These are phyloP conservation scores for Elgonia sp. DNA, from an alignment of 2,888 invertebrate species.

Conservation along the genomic window DNA sequence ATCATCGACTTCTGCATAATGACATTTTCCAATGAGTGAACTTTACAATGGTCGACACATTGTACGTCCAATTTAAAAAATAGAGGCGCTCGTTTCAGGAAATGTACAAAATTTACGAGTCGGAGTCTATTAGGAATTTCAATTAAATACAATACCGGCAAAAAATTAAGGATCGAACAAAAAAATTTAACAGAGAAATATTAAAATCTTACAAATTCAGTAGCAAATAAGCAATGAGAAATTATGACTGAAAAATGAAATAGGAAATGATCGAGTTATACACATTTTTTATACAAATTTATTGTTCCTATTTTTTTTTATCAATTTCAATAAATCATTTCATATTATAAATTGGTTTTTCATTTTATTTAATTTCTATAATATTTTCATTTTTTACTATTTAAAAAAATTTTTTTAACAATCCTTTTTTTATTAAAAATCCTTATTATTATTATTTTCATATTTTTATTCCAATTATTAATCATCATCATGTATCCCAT, in stretches of 20 bases:
- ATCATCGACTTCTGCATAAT: conserved; percentile 81
- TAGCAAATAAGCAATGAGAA: background rate
- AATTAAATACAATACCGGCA: conserved; percentile 33
- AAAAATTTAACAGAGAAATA: background rate
- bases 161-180: conserved; percentile 3
- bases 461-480: too few relatives aligned
- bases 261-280: background rate
- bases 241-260: background rate
- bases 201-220: background rate
- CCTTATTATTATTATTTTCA: too few relatives aligned
- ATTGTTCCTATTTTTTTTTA: too few relatives aligned
- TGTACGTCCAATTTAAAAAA: conserved; percentile 51
- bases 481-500: too few relatives aligned
- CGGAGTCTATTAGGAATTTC: conserved; percentile 54
- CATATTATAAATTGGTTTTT: too few relatives aligned
- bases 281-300: too few relatives aligned
- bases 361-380: too few relatives aligned
- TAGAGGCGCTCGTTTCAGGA: conserved; percentile 55
- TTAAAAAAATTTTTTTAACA: too few relatives aligned
- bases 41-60: conserved; percentile 70
- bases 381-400: too few relatives aligned
- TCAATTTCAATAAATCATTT: too few relatives aligned
- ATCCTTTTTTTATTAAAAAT: too few relatives aligned
- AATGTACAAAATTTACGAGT: conserved; percentile 60
- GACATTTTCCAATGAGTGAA: conserved; percentile 83